Conservation (phyloP, 2,888 invertebrate species). For the Sipha maydis region DNA sequence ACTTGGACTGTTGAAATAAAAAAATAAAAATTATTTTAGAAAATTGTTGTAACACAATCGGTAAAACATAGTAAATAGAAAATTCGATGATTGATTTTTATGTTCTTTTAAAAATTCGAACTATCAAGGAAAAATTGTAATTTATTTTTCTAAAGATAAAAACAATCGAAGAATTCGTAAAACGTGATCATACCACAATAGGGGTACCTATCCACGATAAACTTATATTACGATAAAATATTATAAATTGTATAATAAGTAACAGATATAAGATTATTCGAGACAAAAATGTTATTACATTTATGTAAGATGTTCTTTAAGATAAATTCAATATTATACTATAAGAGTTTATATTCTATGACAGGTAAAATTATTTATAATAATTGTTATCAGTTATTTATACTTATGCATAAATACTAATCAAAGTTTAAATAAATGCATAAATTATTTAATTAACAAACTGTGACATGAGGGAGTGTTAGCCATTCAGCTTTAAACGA, state of each 20-base stretch:
- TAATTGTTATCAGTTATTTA: slow-evolving; percentile 41
- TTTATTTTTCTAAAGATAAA: no score
- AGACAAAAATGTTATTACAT: background rate
- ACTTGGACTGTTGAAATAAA: no score
- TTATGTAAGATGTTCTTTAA: background rate
- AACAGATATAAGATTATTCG: background rate
- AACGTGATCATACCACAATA: background rate
- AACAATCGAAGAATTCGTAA: background rate
- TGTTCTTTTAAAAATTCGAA: no score
- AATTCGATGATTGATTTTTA: no score
- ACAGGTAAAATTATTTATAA: slow-evolving; percentile 32
- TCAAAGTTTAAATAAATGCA: slow-evolving; percentile 58
- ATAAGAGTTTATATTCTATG: background rate
- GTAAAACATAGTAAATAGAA: no score
- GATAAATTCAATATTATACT: background rate
- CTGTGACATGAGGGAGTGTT: slow-evolving; percentile 30
- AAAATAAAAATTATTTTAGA: no score
- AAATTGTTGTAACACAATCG: no score
- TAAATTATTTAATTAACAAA: slow-evolving; percentile 61
- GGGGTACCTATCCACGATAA: no score
- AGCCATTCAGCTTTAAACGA: slow-evolving; percentile 57
- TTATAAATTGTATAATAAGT: background rate
- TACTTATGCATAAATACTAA: slow-evolving; percentile 53
- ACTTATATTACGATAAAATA: background rate
- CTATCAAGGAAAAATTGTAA: no score